A percentile compares a stretch with the other conserved stretches of the same genome.
Evolutionary conservation across 2,888 invertebrate species (phyloP).

Genomic region (Drosophila falleni): DNA sequence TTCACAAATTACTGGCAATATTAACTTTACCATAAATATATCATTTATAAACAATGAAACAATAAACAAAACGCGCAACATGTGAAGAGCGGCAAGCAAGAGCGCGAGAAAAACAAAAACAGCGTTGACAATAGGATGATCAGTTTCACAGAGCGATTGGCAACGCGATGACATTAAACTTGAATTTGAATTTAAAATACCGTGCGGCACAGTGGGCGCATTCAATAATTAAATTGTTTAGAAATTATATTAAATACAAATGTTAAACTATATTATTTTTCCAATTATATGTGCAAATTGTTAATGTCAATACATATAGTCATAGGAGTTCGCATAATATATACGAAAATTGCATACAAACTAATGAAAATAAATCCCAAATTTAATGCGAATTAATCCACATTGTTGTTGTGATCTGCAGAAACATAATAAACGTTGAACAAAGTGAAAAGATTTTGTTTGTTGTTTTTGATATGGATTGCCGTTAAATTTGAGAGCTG

Average conservation of each 20-base stretch:
- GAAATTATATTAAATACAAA: slow-evolving; percentile 11
- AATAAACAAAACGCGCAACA: slow-evolving; percentile 1
- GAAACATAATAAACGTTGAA: slow-evolving; percentile 72
- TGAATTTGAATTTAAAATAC: slow-evolving; percentile 3
- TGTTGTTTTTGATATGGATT: not conserved
- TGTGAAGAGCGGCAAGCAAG: not conserved
- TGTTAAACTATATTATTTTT: slow-evolving; percentile 26
- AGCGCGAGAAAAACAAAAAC: not conserved
- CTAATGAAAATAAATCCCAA: slow-evolving; percentile 34
- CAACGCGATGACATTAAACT: slow-evolving; percentile 12
- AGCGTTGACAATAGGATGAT: slow-evolving; percentile 10
- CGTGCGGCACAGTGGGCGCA: slow-evolving; percentile 20
- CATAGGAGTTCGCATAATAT: slow-evolving; percentile 56
- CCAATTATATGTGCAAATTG: slow-evolving; percentile 28
- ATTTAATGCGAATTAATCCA: slow-evolving; percentile 67
- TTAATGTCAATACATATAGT: slow-evolving; percentile 40
- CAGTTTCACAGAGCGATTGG: slow-evolving; percentile 12
- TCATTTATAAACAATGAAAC: slow-evolving; percentile 4
- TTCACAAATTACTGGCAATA: not conserved
- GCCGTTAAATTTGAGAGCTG: not conserved
- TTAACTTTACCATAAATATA: not conserved
- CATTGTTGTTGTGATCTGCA: slow-evolving; percentile 80
- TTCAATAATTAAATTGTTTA: slow-evolving; percentile 9
- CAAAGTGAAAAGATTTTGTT: slow-evolving; percentile 31
- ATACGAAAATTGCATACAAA: slow-evolving; percentile 24